Percentiles rank a stretch among this genome's conserved stretches.
These are phyloP conservation scores for Phrynocephalus guinanensis DNA, from an alignment of 2,797 vertebrate genomes.

Conservation along the genomic window DNA sequence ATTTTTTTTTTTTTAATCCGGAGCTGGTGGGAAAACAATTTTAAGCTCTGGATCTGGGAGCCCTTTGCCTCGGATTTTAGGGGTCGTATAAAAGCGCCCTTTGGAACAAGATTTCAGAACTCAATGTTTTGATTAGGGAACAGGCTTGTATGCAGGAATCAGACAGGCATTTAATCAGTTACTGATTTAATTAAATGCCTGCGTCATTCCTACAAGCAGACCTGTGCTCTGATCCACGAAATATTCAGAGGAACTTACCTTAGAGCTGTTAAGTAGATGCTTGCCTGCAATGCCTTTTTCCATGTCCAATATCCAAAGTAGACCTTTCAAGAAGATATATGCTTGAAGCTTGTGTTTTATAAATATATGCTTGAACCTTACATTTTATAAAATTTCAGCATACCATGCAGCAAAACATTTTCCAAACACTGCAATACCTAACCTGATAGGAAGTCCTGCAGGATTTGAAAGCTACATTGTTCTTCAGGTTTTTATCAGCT, in stretches of 20 bases:
- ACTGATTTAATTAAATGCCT: not conserved
- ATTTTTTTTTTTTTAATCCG: too few species aligned
- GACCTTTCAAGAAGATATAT: too few species aligned
- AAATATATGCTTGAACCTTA: too few species aligned
- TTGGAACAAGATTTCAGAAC: too few species aligned
- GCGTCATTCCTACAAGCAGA: not conserved
- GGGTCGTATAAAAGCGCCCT: too few species aligned
- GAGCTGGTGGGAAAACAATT: too few species aligned
- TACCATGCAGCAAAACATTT: not conserved
- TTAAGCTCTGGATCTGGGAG: too few species aligned
- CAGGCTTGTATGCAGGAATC: not conserved
- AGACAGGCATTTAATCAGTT: slow-evolving; percentile 10
- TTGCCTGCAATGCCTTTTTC: not conserved
- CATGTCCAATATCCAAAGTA: not conserved
- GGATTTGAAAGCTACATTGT: too few species aligned
- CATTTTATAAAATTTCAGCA: not conserved
- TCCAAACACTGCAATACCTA: too few species aligned
- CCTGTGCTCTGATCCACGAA: not conserved
- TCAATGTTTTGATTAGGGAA: not conserved
- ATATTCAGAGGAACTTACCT: not conserved
- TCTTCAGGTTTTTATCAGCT: too few species aligned
- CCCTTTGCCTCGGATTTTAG: too few species aligned
- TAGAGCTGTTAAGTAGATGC: not conserved
- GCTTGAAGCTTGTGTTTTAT: not conserved
- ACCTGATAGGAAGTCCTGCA: too few species aligned